Conservation (phyloP, 2,797 vertebrate genomes). For the Sebastes vulpes region DNA sequence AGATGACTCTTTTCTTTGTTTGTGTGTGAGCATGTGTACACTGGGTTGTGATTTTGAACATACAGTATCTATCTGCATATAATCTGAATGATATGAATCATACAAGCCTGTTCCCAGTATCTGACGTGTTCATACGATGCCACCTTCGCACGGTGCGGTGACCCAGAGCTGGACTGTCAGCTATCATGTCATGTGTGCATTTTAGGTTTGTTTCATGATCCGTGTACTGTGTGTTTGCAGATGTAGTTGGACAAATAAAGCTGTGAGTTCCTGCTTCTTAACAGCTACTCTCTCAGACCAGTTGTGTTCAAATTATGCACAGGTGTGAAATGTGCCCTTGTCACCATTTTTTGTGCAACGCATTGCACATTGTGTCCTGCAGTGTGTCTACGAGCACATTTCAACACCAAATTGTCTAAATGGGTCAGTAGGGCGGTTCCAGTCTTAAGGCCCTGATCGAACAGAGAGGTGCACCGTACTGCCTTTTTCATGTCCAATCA, state of each 20-base stretch:
- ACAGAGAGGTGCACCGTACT: no score
- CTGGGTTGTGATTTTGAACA: constrained; percentile 24
- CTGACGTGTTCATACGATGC: background rate
- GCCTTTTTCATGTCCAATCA: no score
- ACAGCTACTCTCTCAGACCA: background rate
- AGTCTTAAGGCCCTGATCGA: no score
- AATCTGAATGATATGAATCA: constrained; percentile 10
- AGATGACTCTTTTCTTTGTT: background rate
- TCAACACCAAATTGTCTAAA: background rate
- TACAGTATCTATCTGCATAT: constrained; percentile 14
- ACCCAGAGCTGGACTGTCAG: background rate
- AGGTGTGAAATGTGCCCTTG: background rate
- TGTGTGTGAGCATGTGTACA: constrained; percentile 31
- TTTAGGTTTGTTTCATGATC: background rate
- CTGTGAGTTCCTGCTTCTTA: background rate
- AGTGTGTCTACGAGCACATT: background rate
- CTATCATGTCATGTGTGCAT: background rate
- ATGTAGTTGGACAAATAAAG: constrained; percentile 9
- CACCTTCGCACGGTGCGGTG: background rate
- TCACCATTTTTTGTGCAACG: background rate
- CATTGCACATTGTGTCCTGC: background rate
- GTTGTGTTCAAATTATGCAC: background rate
- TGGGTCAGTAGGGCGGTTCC: background rate
- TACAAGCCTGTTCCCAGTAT: background rate
- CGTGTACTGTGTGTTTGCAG: background rate